Evolutionary conservation across 2,797 vertebrate genomes (phyloP).

Genomic region (Sebastes oblongus): DNA sequence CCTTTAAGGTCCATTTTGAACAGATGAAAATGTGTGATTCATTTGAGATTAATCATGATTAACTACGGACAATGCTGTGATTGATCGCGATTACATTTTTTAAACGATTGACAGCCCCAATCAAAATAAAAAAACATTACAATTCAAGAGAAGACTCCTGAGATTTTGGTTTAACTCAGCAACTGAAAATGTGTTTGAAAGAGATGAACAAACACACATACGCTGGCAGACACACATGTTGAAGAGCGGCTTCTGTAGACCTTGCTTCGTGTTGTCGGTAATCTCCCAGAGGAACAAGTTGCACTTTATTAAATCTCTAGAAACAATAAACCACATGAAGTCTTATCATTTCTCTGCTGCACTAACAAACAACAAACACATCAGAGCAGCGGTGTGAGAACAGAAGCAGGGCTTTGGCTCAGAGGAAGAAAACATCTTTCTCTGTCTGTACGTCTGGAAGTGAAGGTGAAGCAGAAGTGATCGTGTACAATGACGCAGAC

Average conservation of each 20-base stretch:
- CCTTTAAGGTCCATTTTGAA: too few species aligned
- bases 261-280: slow-evolving; percentile 55
- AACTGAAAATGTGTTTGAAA: slow-evolving; percentile 10
- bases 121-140: not conserved
- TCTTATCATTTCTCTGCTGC: slow-evolving; percentile 37
- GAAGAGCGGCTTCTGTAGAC: slow-evolving; percentile 29
- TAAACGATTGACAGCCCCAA: not conserved
- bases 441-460: not conserved
- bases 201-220: not conserved
- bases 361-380: slow-evolving; percentile 31
- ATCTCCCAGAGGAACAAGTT: slow-evolving; percentile 55
- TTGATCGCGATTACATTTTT: too few species aligned
- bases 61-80: too few species aligned
- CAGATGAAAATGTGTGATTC: too few species aligned
- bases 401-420: slow-evolving; percentile 3
- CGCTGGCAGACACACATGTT: slow-evolving; percentile 9
- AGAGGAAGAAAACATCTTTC: slow-evolving; percentile 14
- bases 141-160: not conserved
- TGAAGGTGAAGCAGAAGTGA: not conserved
- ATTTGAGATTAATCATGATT: too few species aligned
- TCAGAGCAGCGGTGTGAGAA: slow-evolving; percentile 26
- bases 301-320: slow-evolving; percentile 50
- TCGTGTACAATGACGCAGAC: not conserved
- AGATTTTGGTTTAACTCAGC: not conserved
- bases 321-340: slow-evolving; percentile 57